These are phyloP conservation scores for Nephila pilipes DNA, from an alignment of 1,140 invertebrate genomes.

Conservation along the genomic window DNA sequence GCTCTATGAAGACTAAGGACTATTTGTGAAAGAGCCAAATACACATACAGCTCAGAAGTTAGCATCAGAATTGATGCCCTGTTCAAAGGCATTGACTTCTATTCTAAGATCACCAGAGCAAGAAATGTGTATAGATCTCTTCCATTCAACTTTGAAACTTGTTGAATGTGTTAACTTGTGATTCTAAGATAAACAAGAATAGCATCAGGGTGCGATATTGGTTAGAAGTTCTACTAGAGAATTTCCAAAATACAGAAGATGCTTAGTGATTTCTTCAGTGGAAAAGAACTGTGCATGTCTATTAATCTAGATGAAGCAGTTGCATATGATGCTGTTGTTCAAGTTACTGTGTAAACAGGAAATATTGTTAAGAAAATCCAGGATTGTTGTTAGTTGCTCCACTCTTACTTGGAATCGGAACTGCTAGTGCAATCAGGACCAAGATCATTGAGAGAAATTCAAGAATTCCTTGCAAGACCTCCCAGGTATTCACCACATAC, in stretches of 20 bases:
- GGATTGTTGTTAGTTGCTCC: conserved; percentile 81
- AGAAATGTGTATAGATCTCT: too few relatives aligned
- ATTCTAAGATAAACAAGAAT: conserved; percentile 82
- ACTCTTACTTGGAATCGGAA: too few relatives aligned
- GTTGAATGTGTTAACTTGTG: conserved; percentile 80
- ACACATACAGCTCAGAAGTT: conserved; percentile 81
- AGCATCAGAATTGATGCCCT: conserved; percentile 88
- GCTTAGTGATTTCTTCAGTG: conserved; percentile 80
- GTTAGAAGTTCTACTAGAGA: conserved; percentile 83
- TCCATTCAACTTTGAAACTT: conserved; percentile 78
- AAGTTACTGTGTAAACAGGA: conserved; percentile 82
- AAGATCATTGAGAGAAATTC: too few relatives aligned
- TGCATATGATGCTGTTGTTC: conserved; percentile 84
- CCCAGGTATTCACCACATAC: too few relatives aligned
- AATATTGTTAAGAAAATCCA: conserved; percentile 78
- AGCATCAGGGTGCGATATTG: conserved; percentile 83
- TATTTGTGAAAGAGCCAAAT: conserved; percentile 86
- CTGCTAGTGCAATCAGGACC: too few relatives aligned
- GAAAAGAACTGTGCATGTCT: conserved; percentile 87
- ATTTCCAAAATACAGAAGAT: conserved; percentile 81
- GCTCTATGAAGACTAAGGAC: conserved; percentile 83
- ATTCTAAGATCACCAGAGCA: too few relatives aligned
- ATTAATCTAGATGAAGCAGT: conserved; percentile 84
- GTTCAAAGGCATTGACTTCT: conserved; percentile 86
- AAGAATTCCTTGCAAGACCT: too few relatives aligned